phyloP scores from a whole-genome alignment of 1,140 invertebrate species.

The Cotesia chilonis region DNA sequence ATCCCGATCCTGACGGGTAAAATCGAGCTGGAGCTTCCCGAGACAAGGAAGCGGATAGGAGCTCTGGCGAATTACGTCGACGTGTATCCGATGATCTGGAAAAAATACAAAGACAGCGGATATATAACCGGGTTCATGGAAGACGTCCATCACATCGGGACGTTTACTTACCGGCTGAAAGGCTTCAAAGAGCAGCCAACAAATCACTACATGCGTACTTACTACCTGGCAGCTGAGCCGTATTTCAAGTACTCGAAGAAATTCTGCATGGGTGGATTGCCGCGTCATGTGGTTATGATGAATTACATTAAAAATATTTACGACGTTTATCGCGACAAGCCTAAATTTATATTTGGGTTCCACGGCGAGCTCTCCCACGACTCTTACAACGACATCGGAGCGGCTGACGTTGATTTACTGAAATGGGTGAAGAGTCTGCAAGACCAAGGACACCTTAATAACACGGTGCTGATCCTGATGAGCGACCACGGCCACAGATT shows the following conservation, averaged over 20 bases:
- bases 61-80: conserved; percentile 75
- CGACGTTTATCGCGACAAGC: conserved; percentile 71
- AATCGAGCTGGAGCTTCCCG: conserved; percentile 87
- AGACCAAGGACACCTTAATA: conserved; percentile 72
- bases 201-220: conserved; percentile 90
- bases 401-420: conserved; percentile 71
- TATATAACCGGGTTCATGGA: conserved; percentile 85
- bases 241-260: conserved; percentile 68
- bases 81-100: conserved; percentile 85
- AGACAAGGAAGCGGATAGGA: conserved; percentile 80
- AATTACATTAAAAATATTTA: conserved; percentile 74
- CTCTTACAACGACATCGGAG: conserved; percentile 77
- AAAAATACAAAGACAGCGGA: conserved; percentile 76
- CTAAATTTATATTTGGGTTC: conserved; percentile 87
- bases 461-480: conserved; percentile 85
- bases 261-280: conserved; percentile 74
- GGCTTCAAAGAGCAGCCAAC: conserved; percentile 87
- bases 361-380: conserved; percentile 91
- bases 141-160: conserved; percentile 84
- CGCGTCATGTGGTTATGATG: conserved; percentile 68
- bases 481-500: conserved; percentile 90
- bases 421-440: conserved; percentile 72
- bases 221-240: conserved; percentile 71
- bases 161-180: conserved; percentile 90
- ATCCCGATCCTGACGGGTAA: conserved; percentile 90